Base-by-base conservation (phyloP, 2,797 vertebrate genomes). In the Urosaurus nigricauda region DNA sequence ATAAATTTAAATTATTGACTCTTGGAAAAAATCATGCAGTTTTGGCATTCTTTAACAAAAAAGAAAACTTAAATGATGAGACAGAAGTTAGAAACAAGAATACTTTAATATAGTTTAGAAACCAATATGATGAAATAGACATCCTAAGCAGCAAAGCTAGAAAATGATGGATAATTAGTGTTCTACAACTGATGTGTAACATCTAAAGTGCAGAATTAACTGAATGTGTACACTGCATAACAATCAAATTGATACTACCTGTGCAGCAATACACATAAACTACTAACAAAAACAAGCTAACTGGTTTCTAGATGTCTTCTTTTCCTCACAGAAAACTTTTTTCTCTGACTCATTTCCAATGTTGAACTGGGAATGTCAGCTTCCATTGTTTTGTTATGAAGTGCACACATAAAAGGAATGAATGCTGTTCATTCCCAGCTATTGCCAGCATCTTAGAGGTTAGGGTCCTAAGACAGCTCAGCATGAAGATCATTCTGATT, bases 401-500 rank as follows among this genome's bases (percentile, higher is more conserved):
- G 47, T 79, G 0, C 0, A 92, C 0, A 92, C 93, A 94, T 91
- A 92, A 92, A 90, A 81, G 24, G 29, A 17, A 68, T 68, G 65
- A 63, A 3, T 90, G 37, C 82, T 90, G 90, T 93, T 79, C 89
- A 86, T 93, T 92, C 92, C 94, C 87, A 93, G 85, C 88, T 94
- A 91, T 90, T 84, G 89, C 60, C 93, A 93, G 91, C 90, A 88
- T 90, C 90, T 94, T 94, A 91, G 87, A 94, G 92, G 91, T 92
- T 93, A 88, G 83, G 92, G 94, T 90, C 95, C 89, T 90, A 91
- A 93, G 94, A 93, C 91, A 88, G 89, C 77, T 93, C 92, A 78
- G 79, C 93, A 95, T 92, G 94, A 95, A 96, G 95, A 90, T 56
- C 90, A 92, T 95, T 96, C 96, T 95, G 97, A 97, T 97, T 97